These are phyloP conservation scores for Troides aeacus DNA, from an alignment of 2,888 invertebrate species.

Conservation along the genomic window DNA sequence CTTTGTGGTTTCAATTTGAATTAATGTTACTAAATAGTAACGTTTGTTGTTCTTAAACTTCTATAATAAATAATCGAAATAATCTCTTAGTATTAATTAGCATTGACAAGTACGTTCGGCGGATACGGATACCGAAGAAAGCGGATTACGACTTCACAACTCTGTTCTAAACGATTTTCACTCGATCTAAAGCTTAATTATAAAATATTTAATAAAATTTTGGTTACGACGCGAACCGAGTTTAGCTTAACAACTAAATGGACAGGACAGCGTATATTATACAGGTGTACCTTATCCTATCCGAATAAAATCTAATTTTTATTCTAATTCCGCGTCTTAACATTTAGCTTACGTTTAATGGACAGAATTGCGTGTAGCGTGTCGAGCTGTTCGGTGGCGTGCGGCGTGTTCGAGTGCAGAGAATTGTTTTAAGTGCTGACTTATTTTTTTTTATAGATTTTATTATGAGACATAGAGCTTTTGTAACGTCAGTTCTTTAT, in stretches of 20 bases:
- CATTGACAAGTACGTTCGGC: too few relatives aligned
- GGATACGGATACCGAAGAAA: too few relatives aligned
- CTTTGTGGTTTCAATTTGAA: not conserved
- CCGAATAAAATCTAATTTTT: conserved; percentile 52
- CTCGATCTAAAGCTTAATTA: conserved; percentile 26
- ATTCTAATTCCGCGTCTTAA: conserved; percentile 58
- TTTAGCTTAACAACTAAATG: conserved; percentile 54
- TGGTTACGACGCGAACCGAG: conserved; percentile 43
- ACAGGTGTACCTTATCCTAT: conserved; percentile 61
- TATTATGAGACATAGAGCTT: too few relatives aligned
- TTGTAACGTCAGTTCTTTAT: too few relatives aligned
- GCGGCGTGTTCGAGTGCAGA: conserved; percentile 43
- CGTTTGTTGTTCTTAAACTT: not conserved
- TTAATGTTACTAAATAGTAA: not conserved
- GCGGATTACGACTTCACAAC: conserved; percentile 4
- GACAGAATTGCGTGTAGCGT: conserved; percentile 79
- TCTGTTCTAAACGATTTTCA: conserved; percentile 9
- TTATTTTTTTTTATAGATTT: not conserved
- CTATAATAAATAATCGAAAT: too few relatives aligned
- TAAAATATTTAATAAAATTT: conserved; percentile 31
- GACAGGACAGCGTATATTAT: conserved; percentile 64
- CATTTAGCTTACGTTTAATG: conserved; percentile 66
- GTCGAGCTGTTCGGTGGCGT: conserved; percentile 52
- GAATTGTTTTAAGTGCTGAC: conserved; percentile 22
- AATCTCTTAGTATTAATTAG: too few relatives aligned